A percentile compares a stretch with the other conserved stretches of the same genome.
These are phyloP conservation scores for Seriola aureovittata DNA, from an alignment of 2,113 vertebrate genomes.

Conservation along the genomic window DNA sequence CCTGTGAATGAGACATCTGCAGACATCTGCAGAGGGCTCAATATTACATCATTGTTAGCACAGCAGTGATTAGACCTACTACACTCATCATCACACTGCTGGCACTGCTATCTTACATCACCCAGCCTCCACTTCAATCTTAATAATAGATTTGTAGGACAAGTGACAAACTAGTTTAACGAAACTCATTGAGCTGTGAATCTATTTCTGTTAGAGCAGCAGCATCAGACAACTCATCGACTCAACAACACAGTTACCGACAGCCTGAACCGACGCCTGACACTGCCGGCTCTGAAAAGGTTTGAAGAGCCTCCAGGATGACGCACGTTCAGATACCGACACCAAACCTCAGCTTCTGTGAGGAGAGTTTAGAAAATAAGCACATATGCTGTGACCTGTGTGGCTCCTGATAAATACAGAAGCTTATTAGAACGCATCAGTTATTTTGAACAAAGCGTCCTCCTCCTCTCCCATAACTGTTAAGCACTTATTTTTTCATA, in stretches of 20 bases:
- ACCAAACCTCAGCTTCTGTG: not conserved
- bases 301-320: not conserved
- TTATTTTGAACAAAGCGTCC: not conserved
- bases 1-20: not conserved
- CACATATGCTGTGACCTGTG: not conserved
- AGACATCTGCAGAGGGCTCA: not conserved
- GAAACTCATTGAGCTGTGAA: not conserved
- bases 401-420: not conserved
- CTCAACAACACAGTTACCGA: not conserved
- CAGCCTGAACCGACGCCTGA: not conserved
- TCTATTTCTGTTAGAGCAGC: slow-evolving; percentile 6
- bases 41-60: not conserved
- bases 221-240: slow-evolving; percentile 2
- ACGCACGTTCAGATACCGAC: not conserved
- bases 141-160: slow-evolving; percentile 10
- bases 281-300: not conserved
- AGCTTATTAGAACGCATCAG: not conserved
- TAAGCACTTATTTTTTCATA: not conserved
- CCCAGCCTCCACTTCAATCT: slow-evolving; percentile 4
- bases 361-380: not conserved
- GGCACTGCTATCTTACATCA: slow-evolving; percentile 2
- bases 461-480: not conserved
- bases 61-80: not conserved
- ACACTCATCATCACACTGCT: not conserved
- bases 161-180: slow-evolving; percentile 4